A percentile compares a stretch with the other conserved stretches of the same genome.
These are phyloP conservation scores for Coelopa frigida DNA, from an alignment of 1,140 invertebrate species.

Conservation along the genomic window DNA sequence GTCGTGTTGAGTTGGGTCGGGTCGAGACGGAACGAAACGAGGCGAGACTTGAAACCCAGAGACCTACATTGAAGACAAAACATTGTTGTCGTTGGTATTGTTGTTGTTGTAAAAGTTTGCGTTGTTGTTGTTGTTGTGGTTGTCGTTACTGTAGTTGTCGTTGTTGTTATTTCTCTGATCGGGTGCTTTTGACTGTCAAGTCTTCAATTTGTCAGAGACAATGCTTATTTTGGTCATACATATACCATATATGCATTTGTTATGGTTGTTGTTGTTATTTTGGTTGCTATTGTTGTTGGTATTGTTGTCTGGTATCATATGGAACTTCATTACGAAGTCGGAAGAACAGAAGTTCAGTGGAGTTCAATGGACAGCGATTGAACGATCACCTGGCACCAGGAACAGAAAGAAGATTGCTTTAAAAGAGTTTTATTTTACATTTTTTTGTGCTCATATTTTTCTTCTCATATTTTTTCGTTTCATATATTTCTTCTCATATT, in stretches of 20 bases:
- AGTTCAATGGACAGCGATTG: no score
- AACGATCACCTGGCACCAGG: no score
- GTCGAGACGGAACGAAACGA: no score
- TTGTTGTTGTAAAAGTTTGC: neutral
- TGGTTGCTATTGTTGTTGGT: neutral
- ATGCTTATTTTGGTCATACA: neutral
- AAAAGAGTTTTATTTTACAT: no score
- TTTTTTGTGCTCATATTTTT: no score
- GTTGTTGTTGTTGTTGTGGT: constrained; percentile 3
- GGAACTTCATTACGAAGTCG: neutral
- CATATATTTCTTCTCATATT: no score
- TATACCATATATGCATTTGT: neutral
- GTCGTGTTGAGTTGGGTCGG: no score
- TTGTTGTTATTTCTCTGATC: neutral
- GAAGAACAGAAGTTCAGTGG: no score
- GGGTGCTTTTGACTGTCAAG: neutral
- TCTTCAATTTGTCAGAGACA: neutral
- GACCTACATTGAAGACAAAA: neutral
- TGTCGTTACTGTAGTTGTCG: neutral
- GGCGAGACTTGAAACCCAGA: no score
- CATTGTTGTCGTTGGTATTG: neutral
- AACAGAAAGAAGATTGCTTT: no score
- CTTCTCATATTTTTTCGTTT: no score
- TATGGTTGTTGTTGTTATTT: neutral
- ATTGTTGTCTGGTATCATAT: neutral